Evolutionary conservation across 2,888 invertebrate species (phyloP), one percentile per base, ranked within the genome.

Genomic region (Tinea semifulvella): DNA sequence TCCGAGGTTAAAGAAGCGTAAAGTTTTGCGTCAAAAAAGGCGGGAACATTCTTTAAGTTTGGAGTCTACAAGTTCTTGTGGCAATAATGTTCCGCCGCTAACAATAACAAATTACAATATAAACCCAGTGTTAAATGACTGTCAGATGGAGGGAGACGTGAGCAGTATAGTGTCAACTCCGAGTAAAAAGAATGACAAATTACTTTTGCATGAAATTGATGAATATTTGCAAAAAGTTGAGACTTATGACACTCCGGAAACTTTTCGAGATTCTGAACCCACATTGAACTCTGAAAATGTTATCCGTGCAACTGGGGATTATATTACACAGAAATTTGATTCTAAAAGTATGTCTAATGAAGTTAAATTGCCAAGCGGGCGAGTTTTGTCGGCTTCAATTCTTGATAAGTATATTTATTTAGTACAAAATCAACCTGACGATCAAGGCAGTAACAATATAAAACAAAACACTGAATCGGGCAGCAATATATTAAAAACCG

Each of bases 391-490:
- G 1, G 68, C 63, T 53, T 60, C 54, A 52, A 55, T 77, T 18
- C 58, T 80, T 40, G 75, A 80, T 52, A 79, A 76, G 53, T 80
- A 80, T 49, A 80, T 80, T 53, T 80, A 80, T 54, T 66, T 80
- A 50, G 74, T 71, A 7, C 61, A 60, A 42, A 36, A 20, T 22
- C n/a, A n/a, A 2, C 16, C 38, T 10, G 25, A 26, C 10, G 27
- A 42, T 11, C 14, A 16, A 10, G 17, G 8, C 3, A 27, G 8
- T 8, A 16, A 25, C 17, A 11, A n/a, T n/a, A 42, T 42, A 2
- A 16, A 31, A n/a, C 27, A 11, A 40, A 25, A 18, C 18, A 28
- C 19, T 10, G 19, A 10, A 22, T 11, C 25, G 31, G 18, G n/a
- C 2, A 2, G 13, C 16, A 5, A 5, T 4, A 18, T 19, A 19